phyloP scores from a whole-genome alignment of 2,797 vertebrate genomes.

The Arrhamphus sclerolepis region DNA sequence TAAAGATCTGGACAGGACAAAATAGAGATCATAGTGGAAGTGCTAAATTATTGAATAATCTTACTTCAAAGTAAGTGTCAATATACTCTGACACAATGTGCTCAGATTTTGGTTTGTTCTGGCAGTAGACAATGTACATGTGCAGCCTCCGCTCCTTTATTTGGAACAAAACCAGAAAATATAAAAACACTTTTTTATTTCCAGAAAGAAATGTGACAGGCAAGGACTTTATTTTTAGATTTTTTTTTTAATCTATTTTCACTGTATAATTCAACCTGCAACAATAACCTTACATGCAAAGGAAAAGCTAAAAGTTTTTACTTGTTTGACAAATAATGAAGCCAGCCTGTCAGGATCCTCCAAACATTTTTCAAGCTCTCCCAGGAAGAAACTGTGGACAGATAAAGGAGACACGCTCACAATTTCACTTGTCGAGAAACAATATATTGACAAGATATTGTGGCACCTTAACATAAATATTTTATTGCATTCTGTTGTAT shows the following conservation, averaged over 20 bases:
- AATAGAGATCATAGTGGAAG: background rate
- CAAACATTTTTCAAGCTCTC: constrained; percentile 96
- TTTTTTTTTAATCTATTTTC: background rate
- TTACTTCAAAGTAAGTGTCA: constrained; percentile 98
- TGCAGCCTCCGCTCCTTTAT: constrained; percentile 94
- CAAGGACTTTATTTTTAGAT: background rate
- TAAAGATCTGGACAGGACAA: background rate
- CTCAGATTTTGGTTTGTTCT: constrained; percentile 99
- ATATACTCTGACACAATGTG: constrained; percentile 99
- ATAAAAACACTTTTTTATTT: background rate
- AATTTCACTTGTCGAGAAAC: constrained; percentile 9
- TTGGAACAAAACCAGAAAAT: constrained; percentile 3
- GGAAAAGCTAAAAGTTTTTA: constrained; percentile 58
- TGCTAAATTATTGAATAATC: constrained; percentile 36
- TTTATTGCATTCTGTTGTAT: background rate
- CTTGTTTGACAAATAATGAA: constrained; percentile 95
- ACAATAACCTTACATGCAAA: background rate
- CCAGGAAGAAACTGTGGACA: constrained; percentile 91
- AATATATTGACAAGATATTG: background rate
- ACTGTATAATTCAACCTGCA: background rate
- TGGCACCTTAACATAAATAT: background rate
- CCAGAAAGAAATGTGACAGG: background rate
- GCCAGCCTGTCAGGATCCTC: constrained; percentile 96
- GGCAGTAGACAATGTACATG: constrained; percentile 99
- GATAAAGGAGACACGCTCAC: constrained; percentile 16